Percentiles rank a stretch among this genome's conserved stretches.
Evolutionary conservation across 2,797 vertebrate species (phyloP).

Genomic region (Lemur catta): DNA sequence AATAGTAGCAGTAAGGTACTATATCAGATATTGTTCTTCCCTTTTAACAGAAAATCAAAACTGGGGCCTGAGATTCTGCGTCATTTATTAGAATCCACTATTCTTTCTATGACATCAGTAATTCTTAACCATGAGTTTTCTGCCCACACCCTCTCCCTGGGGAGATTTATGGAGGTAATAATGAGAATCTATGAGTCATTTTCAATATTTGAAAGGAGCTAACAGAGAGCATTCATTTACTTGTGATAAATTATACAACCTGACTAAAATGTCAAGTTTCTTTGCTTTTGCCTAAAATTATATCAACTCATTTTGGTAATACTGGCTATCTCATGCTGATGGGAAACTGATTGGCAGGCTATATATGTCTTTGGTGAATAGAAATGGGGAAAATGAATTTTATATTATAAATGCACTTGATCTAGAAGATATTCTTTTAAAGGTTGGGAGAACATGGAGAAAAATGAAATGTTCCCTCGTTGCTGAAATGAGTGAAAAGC

Average conservation of each 20-base stretch:
- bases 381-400: slow-evolving; percentile 22
- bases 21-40: neutral
- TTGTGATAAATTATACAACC: slow-evolving; percentile 62
- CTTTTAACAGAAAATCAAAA: slow-evolving; percentile 18
- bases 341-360: slow-evolving; percentile 48
- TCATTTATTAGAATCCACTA: slow-evolving; percentile 41
- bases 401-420: slow-evolving; percentile 27
- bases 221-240: slow-evolving; percentile 59
- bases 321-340: slow-evolving; percentile 38
- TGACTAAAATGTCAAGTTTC: slow-evolving; percentile 68
- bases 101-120: slow-evolving; percentile 3
- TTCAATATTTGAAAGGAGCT: slow-evolving; percentile 66
- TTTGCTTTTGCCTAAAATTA: slow-evolving; percentile 68
- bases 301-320: slow-evolving; percentile 60
- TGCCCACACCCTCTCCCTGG: neutral
- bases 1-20: neutral
- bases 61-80: neutral
- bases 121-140: slow-evolving; percentile 36
- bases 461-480: neutral
- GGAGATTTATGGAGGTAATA: slow-evolving; percentile 54
- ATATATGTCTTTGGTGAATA: slow-evolving; percentile 39
- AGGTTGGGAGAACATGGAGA: neutral
- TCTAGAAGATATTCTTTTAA: neutral
- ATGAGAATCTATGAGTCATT: slow-evolving; percentile 60
- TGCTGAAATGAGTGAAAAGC: slow-evolving; percentile 23